Percentiles rank a stretch among this genome's conserved stretches.
Evolutionary conservation across 2,797 vertebrate genomes (phyloP).

Genomic region (Pelobates cultripes): DNA sequence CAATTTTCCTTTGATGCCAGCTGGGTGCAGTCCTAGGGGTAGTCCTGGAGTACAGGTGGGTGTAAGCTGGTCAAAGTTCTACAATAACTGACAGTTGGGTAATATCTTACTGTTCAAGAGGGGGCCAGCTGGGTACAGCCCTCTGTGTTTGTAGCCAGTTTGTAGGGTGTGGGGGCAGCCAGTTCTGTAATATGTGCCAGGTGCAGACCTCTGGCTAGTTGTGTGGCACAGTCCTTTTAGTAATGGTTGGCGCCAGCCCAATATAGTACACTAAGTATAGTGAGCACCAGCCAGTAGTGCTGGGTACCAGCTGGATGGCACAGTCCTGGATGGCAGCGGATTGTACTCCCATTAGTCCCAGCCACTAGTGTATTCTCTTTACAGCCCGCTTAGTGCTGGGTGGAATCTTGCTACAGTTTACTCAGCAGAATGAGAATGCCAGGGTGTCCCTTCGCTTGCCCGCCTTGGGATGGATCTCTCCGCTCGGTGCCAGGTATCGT

Average conservation of each 20-base stretch:
- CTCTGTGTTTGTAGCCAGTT: no score
- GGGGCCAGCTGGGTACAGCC: neutral
- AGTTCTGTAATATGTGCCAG: no score
- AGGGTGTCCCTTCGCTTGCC: neutral
- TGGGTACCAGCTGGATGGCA: neutral
- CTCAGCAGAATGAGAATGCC: neutral
- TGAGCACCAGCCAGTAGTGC: neutral
- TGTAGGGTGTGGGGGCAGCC: no score
- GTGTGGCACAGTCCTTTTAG: no score
- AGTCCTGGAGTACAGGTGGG: no score
- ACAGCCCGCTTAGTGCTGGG: neutral
- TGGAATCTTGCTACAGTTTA: neutral
- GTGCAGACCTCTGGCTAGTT: no score
- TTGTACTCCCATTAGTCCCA: no score
- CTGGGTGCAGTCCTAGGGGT: neutral
- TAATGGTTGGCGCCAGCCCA: neutral
- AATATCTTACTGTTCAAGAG: no score
- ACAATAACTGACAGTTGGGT: no score
- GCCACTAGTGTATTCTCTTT: no score
- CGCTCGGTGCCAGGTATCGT: slow-evolving; percentile 13
- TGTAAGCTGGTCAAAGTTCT: no score
- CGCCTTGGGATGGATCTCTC: neutral
- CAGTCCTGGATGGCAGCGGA: neutral
- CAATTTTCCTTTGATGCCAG: neutral
- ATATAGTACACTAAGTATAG: neutral